phyloP scores from a whole-genome alignment of 2,888 invertebrate genomes.

The Clanis bilineata region DNA sequence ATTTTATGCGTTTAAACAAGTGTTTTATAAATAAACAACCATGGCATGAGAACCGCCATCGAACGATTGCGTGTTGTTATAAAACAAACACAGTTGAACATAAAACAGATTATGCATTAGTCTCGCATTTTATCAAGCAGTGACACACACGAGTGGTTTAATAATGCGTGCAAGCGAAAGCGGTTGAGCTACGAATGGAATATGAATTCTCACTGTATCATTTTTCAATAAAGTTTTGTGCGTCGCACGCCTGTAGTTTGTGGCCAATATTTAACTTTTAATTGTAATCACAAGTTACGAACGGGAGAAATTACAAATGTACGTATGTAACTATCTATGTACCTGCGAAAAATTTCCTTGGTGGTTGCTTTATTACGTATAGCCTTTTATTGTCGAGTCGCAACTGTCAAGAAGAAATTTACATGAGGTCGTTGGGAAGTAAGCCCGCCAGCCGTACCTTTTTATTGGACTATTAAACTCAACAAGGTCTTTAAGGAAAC shows the following conservation, averaged over 20 bases:
- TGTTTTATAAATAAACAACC: background rate
- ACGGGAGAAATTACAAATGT: background rate
- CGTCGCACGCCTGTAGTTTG: background rate
- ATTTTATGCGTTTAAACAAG: background rate
- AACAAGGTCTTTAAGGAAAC: conserved; percentile 44
- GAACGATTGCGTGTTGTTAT: background rate
- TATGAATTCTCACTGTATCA: background rate
- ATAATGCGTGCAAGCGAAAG: conserved; percentile 10
- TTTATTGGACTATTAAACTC: conserved; percentile 53
- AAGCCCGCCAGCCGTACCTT: conserved; percentile 30
- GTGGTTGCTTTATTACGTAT: conserved; percentile 38
- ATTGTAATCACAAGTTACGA: background rate
- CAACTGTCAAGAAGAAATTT: conserved; percentile 33
- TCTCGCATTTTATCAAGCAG: conserved; percentile 8
- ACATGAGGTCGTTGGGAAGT: conserved; percentile 27
- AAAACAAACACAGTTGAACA: conserved; percentile 7
- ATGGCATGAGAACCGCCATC: background rate
- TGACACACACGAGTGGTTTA: conserved; percentile 13
- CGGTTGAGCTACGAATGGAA: background rate
- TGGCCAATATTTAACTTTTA: conserved; percentile 1
- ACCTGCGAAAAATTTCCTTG: conserved; percentile 21
- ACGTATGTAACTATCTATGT: background rate
- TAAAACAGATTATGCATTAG: conserved; percentile 13
- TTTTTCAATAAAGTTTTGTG: conserved; percentile 5
- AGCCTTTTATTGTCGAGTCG: conserved; percentile 35